Conservation (phyloP, 64 coral and sea anemone species). For the Montipora foliosa region DNA sequence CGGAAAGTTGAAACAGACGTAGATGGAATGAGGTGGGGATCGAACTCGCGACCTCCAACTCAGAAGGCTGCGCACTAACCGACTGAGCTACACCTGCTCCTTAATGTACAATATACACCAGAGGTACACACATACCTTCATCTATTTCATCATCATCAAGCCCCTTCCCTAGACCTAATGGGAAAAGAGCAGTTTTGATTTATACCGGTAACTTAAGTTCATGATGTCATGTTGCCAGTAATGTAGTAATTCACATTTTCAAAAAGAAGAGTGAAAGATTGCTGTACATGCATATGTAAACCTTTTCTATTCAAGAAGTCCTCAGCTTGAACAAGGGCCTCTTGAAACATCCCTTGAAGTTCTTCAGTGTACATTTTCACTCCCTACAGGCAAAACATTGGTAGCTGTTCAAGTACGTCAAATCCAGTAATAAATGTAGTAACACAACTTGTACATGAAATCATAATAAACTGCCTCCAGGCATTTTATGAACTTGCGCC, state of each 20-base stretch:
- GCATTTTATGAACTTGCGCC: no score
- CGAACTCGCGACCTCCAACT: no score
- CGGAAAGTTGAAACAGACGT: no score
- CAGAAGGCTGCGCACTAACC: no score
- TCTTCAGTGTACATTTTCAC: not conserved
- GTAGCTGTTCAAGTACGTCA: no score
- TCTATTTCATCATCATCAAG: not conserved
- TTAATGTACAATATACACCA: not conserved
- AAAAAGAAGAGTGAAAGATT: no score
- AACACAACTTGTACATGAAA: no score
- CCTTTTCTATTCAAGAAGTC: constrained; percentile 17
- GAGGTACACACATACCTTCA: not conserved
- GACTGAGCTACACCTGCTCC: no score
- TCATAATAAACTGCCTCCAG: no score
- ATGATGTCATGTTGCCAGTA: not conserved
- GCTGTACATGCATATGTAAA: not conserved
- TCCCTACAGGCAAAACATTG: not conserved
- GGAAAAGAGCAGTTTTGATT: not conserved
- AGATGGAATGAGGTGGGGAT: no score
- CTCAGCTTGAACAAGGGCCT: not conserved
- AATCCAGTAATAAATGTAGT: no score
- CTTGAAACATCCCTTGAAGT: not conserved
- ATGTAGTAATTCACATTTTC: no score
- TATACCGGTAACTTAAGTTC: not conserved
- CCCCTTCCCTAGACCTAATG: not conserved